Evolutionary conservation across 2,797 vertebrate genomes (phyloP), one percentile per base, ranked within the genome.

Genomic region (Xenopus petersii): DNA sequence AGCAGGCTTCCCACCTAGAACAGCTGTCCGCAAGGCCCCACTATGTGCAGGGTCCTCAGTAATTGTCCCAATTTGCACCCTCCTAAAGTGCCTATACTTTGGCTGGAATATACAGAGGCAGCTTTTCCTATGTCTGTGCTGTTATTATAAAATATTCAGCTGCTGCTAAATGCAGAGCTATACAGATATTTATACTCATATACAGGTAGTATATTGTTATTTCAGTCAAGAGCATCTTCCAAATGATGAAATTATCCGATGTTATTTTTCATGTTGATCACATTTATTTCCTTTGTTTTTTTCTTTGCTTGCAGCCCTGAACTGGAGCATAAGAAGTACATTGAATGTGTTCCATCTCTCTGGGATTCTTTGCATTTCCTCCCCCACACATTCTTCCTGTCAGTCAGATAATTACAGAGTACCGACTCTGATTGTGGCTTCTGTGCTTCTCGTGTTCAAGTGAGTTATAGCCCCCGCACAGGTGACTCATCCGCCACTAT

Each of bases 361-460:
- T 74, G 7, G 16, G 26, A 65, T 78, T 65, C 60, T 67, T 47
- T 59, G 51, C 71, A 49, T 46, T 78, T 66, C 76, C 76, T 70
- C 76, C 71, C 67, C 76, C 76, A 78, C 76, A 74, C 46, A 69
- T 73, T 73, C 76, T 36, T 74, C 60, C 71, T 78, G 76, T 74
- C 76, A 74, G 24, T 78, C 71, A 73, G n/a, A 70, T 78, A 78
- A 78, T 78, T 78, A 68, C 71, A 78, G 49, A 70, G 51, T 70
- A 54, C 61, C 73, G 71, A 62, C 71, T 51, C 47, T 78, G 76
- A 78, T 78, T 70, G 66, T 73, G 71, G 71, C 71, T 68, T 78
- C 60, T 78, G 71, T 67, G 54, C 63, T 55, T 64, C 68, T 78
- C 65, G 66, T 73, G 71, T 54, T 70, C 55, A 48, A 69, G 48